Evolutionary conservation across 1,140 invertebrate genomes (phyloP).

Genomic region (Anoplolepis gracilipes): DNA sequence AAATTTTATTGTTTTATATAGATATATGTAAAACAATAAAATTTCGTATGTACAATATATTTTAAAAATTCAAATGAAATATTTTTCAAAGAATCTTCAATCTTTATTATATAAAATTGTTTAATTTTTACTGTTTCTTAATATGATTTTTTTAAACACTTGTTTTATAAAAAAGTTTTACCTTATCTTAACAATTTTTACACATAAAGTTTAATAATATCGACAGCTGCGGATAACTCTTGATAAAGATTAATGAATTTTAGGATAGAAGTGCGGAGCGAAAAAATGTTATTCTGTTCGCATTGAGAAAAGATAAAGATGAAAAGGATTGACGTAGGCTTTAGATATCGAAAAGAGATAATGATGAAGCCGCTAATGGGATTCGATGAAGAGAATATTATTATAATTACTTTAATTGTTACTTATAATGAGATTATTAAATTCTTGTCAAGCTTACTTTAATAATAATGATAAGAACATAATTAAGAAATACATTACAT

Average conservation of each 20-base stretch:
- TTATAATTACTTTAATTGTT: constrained; percentile 22
- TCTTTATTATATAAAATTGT: not conserved
- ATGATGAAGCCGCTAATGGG: constrained; percentile 16
- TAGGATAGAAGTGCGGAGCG: constrained; percentile 36
- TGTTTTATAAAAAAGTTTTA: not conserved
- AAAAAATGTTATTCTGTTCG: not conserved
- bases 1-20: constrained; percentile 1
- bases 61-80: not conserved
- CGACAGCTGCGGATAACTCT: constrained; percentile 70
- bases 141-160: not conserved
- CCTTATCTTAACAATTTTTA: not conserved
- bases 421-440: constrained; percentile 11
- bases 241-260: constrained; percentile 76
- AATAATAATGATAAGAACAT: not conserved
- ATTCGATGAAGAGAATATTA: constrained; percentile 24
- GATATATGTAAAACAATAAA: no score
- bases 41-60: not conserved
- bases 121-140: not conserved
- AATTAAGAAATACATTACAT: not conserved
- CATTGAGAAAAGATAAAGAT: constrained; percentile 14
- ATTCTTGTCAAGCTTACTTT: not conserved
- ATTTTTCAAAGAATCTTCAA: constrained; percentile 21
- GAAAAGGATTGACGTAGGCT: constrained; percentile 38
- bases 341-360: constrained; percentile 41
- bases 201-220: constrained; percentile 70